Percentiles rank a stretch among this genome's conserved stretches.
phyloP scores from a whole-genome alignment of 2,113 vertebrate species.

The Apistogramma diplotaenia region DNA sequence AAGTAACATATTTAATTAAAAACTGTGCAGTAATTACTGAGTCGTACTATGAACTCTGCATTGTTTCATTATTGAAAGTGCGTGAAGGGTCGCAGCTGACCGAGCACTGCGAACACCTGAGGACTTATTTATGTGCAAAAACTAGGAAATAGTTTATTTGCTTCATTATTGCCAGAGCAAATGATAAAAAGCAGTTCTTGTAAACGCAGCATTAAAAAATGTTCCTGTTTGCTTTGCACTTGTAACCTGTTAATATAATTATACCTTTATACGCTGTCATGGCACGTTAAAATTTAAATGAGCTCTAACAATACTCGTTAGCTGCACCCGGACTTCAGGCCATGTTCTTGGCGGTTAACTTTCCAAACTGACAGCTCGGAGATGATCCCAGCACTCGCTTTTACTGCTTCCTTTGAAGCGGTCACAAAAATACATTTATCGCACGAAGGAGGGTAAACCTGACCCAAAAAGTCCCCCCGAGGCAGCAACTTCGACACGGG shows the following conservation, averaged over 20 bases:
- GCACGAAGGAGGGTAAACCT: background rate
- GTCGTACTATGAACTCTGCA: too few species aligned
- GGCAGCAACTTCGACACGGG: background rate
- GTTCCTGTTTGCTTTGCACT: background rate
- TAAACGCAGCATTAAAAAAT: too few species aligned
- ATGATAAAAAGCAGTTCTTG: too few species aligned
- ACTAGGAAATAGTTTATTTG: too few species aligned
- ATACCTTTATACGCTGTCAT: too few species aligned
- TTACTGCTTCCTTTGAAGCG: background rate
- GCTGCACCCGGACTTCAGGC: background rate
- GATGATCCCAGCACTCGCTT: background rate
- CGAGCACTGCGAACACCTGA: background rate
- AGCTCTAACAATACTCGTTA: background rate
- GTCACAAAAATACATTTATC: background rate
- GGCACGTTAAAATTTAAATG: too few species aligned
- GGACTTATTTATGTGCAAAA: background rate
- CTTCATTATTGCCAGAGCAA: too few species aligned
- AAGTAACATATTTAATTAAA: too few species aligned
- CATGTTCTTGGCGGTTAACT: slow-evolving; percentile 27
- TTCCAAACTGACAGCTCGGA: slow-evolving; percentile 37
- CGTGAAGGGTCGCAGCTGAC: too few species aligned
- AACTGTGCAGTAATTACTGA: too few species aligned
- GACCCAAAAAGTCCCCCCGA: background rate
- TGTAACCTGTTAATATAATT: background rate
- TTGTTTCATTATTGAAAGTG: too few species aligned